Evolutionary conservation across 1,140 invertebrate genomes (phyloP).

Genomic region (Ridgeia piscesae): DNA sequence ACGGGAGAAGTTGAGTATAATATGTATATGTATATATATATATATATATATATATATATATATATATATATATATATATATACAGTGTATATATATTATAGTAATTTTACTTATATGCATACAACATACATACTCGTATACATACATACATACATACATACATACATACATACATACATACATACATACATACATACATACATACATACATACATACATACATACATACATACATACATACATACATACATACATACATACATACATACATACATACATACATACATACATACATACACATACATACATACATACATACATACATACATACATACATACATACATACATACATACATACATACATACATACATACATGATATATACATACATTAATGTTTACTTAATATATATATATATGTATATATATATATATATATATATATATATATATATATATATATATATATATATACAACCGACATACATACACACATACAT

Average conservation of each 20-base stretch:
- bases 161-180: slow-evolving; percentile 14
- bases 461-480: slow-evolving; percentile 19
- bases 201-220: slow-evolving; percentile 20
- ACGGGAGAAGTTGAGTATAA: not conserved
- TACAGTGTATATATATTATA: too few species aligned
- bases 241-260: slow-evolving; percentile 22
- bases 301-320: too few species aligned
- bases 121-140: slow-evolving; percentile 14
- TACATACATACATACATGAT: too few species aligned
- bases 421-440: slow-evolving; percentile 10
- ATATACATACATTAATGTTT: too few species aligned
- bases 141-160: slow-evolving; percentile 15
- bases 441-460: slow-evolving; percentile 16
- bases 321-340: too few species aligned
- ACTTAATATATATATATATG: slow-evolving; percentile 15
- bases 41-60: not conserved
- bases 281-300: not conserved
- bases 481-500: too few species aligned
- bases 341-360: too few species aligned
- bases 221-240: slow-evolving; percentile 21
- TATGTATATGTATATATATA: not conserved
- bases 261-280: slow-evolving; percentile 22
- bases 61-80: not conserved
- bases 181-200: slow-evolving; percentile 18
- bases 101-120: not conserved